Base-by-base conservation (phyloP, 53 echinoderm and acorn worm genomes). In the Paelopatides confundens region DNA sequence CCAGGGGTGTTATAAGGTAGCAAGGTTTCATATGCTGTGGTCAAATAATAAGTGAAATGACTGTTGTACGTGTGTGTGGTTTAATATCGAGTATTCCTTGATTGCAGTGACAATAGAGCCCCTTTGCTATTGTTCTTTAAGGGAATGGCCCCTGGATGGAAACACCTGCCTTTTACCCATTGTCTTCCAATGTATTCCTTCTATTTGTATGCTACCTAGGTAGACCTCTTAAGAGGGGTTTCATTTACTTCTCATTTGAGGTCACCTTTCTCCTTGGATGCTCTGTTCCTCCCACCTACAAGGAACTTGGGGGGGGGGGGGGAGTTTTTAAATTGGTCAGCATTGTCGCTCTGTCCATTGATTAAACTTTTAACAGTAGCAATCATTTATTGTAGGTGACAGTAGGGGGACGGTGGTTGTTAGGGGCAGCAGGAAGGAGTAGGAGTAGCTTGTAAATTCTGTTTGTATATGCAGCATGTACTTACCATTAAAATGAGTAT, bases 391-490 rank as follows among this genome's bases (percentile, higher is more conserved):
- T 2, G 21, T 15, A 54, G 2, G 14, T 54, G 23, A 23, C 14
- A 23, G 23, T 54, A 21, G 21, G 18, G 18, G 21, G 18, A 23
- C 2, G 21, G 21, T n/a, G 18, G 14, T 21, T 54, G 58, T n/a
- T n/a, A n/a, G n/a, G n/a, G n/a, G n/a, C n/a, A n/a, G 21, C 18
- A 23, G 23, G 58, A 54, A 54, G 14, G 21, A 21, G 23, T 54
- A 2, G 14, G 48, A 17, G 58, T 54, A 54, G 58, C 58, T 54
- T 54, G 17, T 71, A 39, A 71, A 71, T 17, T 13, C 46, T 71
- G 39, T 71, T 40, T 71, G 71, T 71, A 71, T 71, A 40, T 71
- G 71, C 39, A 71, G 71, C 71, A 71, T 71, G 71, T 71, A 71
- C 71, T 71, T 71, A 71, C 58, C n/a, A 54, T 54, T 54, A n/a